phyloP scores from a whole-genome alignment of 2,888 invertebrate genomes.

The Celastrina argiolus region DNA sequence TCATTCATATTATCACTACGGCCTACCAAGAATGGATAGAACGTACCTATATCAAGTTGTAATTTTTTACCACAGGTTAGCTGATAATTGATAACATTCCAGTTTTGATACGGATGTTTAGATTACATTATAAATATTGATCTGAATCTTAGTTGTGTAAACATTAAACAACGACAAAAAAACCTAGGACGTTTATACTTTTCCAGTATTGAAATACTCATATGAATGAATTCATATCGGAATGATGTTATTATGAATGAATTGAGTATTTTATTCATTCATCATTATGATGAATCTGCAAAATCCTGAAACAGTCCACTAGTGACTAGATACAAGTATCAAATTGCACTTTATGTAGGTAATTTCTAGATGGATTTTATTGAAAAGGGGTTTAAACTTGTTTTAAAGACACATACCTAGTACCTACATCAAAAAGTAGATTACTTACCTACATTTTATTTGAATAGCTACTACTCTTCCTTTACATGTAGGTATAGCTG shows the following conservation, averaged over 20 bases:
- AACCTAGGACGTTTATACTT: neutral
- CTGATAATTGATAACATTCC: conserved; percentile 29
- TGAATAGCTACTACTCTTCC: too few relatives aligned
- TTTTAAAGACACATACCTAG: too few relatives aligned
- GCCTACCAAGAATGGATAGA: neutral
- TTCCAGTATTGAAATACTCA: neutral
- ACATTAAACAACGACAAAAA: conserved; percentile 2
- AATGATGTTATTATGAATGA: too few relatives aligned
- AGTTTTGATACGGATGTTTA: conserved; percentile 34
- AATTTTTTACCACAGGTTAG: neutral
- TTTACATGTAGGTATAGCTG: too few relatives aligned
- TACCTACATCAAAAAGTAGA: too few relatives aligned
- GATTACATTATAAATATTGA: conserved; percentile 31
- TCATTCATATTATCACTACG: neutral
- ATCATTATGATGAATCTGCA: too few relatives aligned
- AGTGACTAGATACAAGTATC: too few relatives aligned
- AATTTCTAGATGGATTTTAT: too few relatives aligned
- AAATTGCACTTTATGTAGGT: too few relatives aligned
- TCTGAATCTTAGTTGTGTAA: conserved; percentile 1
- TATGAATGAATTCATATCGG: neutral
- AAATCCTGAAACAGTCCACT: neutral
- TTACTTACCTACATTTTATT: too few relatives aligned
- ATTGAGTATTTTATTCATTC: too few relatives aligned
- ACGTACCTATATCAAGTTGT: neutral
- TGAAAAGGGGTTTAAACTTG: too few relatives aligned